Evolutionary conservation across 2,797 vertebrate species (phyloP), one percentile per base, ranked within the genome.

Genomic region (Girardinus metallicus): DNA sequence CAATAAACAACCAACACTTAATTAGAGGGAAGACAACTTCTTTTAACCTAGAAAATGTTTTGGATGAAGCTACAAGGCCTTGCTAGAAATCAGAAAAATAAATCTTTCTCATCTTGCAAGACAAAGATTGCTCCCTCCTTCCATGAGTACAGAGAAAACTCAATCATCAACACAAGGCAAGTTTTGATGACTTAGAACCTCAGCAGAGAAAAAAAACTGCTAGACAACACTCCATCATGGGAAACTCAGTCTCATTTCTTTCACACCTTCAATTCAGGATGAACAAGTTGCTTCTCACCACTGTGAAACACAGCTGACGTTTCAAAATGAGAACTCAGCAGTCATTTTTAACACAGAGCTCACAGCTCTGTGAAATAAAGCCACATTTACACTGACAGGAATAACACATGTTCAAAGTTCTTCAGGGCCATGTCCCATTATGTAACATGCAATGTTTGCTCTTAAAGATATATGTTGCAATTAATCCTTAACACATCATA

Each of bases 401-500:
- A 86, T 84, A 88, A 91, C 88, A 90, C 10, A 71, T 75, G 73
- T 66, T 74, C 73, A 83, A 41, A 88, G 83, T 91, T 77, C 62
- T 76, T 74, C 80, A 78, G 55, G 75, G 81, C 80, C 68, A 31
- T 34, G 75, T 86, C 83, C 76, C 77, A 1, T 73, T 82, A 88
- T 78, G 79, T 79, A 86, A 83, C 77, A 77, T 64, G 73, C 85
- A 70, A 77, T 81, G 85, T 91, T 91, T 80, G 16, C 84, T 80
- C 87, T 80, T 74, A 26, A 47, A 72, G 79, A 85, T 77, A 87
- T 77, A 85, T 78, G 79, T 70, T 41, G 77, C 87, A 85, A 90
- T 93, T 90, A 91, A 91, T 94, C 90, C 84, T 91, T 86, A 88
- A 92, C 91, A 91, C 91, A 89, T 93, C 82, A 80, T 90, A 81